phyloP scores from a whole-genome alignment of 2,797 vertebrate species.

The Phrynocephalus guinanensis region DNA sequence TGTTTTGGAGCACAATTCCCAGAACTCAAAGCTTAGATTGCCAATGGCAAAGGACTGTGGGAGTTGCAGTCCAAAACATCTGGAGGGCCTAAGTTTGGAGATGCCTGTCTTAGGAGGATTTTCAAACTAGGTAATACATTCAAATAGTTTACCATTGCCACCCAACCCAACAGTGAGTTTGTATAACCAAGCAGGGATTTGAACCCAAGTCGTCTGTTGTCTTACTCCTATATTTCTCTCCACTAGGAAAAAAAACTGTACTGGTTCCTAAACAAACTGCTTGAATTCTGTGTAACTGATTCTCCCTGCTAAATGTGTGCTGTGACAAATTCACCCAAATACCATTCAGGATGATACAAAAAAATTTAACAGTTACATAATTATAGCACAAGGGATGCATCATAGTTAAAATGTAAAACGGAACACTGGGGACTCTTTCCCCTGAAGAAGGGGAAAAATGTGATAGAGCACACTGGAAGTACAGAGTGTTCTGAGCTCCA shows the following conservation, averaged over 20 bases:
- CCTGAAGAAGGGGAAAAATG: neutral
- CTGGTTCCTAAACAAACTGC: neutral
- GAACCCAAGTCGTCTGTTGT: no score
- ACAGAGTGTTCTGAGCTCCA: neutral
- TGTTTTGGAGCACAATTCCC: no score
- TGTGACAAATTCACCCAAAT: neutral
- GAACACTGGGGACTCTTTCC: neutral
- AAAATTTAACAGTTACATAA: neutral
- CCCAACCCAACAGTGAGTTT: no score
- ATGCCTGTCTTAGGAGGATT: neutral
- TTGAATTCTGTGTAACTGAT: neutral
- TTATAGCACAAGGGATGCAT: neutral
- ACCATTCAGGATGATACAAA: neutral
- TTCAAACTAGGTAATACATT: neutral
- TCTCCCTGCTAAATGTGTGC: neutral
- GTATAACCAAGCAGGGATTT: no score
- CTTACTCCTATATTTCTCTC: neutral
- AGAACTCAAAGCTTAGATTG: no score
- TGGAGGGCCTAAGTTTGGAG: no score
- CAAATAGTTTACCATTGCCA: no score
- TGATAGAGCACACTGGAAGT: neutral
- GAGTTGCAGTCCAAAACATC: no score
- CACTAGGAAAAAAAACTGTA: neutral
- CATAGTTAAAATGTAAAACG: neutral
- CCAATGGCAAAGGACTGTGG: no score